phyloP scores from a whole-genome alignment of 2,888 invertebrate genomes.

The Calameuta pallipes region DNA sequence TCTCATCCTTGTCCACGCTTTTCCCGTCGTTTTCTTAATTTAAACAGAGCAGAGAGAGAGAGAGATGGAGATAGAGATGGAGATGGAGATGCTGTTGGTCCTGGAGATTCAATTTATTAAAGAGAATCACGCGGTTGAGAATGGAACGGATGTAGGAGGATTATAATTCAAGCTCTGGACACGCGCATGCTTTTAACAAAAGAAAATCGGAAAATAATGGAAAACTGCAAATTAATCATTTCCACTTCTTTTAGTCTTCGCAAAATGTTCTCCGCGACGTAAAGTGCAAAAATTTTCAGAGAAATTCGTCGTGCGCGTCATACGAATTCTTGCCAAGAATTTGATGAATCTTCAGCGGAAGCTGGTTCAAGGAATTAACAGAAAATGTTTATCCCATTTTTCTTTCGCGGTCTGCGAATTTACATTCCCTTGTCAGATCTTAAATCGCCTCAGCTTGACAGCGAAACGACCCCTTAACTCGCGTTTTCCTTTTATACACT shows the following conservation, averaged over 20 bases:
- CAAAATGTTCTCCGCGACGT: background rate
- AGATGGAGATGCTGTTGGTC: background rate
- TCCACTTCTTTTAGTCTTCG: background rate
- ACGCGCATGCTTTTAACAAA: background rate
- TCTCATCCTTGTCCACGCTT: conserved; percentile 1
- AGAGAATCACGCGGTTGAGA: conserved; percentile 8
- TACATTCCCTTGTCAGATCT: too few species aligned
- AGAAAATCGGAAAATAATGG: background rate
- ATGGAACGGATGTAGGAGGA: background rate
- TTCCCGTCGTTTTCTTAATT: background rate
- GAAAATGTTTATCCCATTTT: background rate
- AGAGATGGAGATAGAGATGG: background rate
- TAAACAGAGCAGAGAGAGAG: background rate
- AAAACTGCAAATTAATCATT: background rate
- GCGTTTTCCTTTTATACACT: too few species aligned
- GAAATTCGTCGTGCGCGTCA: background rate
- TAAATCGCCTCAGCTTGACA: too few species aligned
- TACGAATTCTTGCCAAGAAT: background rate
- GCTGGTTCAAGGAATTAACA: background rate
- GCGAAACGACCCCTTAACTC: too few species aligned
- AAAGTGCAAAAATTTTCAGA: background rate
- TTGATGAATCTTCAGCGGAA: background rate
- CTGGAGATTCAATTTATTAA: background rate
- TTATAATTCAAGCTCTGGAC: background rate
- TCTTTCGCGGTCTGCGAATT: background rate